phyloP scores from a whole-genome alignment of 2,888 invertebrate species.

The Eretmocerus hayati region DNA sequence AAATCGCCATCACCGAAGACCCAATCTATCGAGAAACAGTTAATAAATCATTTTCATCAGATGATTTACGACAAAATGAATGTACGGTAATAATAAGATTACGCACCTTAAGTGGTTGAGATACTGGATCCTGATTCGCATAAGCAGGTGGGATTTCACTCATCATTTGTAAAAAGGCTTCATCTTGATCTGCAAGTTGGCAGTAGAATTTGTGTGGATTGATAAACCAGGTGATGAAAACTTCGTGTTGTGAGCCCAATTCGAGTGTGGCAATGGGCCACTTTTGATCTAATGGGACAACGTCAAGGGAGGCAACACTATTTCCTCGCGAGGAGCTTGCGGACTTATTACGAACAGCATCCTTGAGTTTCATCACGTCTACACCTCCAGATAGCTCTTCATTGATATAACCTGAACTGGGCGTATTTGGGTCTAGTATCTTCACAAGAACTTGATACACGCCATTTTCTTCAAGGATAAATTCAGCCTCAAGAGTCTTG shows the following conservation, averaged over 20 bases:
- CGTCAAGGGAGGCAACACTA: conserved; percentile 41
- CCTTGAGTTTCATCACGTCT: conserved; percentile 31
- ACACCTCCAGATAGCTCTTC: conserved; percentile 28
- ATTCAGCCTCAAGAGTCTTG: conserved; percentile 36
- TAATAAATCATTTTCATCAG: background rate
- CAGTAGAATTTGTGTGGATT: conserved; percentile 68
- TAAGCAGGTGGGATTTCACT: conserved; percentile 64
- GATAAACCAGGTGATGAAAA: conserved; percentile 67
- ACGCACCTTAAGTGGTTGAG: conserved; percentile 31
- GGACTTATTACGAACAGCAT: conserved; percentile 19
- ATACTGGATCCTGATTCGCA: conserved; percentile 44
- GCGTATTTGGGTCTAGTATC: conserved; percentile 19
- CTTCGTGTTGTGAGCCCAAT: conserved; percentile 52
- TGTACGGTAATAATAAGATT: background rate
- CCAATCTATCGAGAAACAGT: conserved; percentile 47
- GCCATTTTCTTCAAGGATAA: conserved; percentile 30
- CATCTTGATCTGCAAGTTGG: conserved; percentile 48
- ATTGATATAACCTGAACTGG: conserved; percentile 30
- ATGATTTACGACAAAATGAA: background rate
- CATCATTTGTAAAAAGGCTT: conserved; percentile 63
- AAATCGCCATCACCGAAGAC: conserved; percentile 62
- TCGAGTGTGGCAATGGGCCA: conserved; percentile 50
- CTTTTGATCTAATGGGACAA: conserved; percentile 48
- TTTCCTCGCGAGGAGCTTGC: background rate
- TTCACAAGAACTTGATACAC: conserved; percentile 34